Percentiles rank a stretch among this genome's conserved stretches.
phyloP scores from a whole-genome alignment of 2,888 invertebrate species.

The Hirtodrosophila alboralis region DNA sequence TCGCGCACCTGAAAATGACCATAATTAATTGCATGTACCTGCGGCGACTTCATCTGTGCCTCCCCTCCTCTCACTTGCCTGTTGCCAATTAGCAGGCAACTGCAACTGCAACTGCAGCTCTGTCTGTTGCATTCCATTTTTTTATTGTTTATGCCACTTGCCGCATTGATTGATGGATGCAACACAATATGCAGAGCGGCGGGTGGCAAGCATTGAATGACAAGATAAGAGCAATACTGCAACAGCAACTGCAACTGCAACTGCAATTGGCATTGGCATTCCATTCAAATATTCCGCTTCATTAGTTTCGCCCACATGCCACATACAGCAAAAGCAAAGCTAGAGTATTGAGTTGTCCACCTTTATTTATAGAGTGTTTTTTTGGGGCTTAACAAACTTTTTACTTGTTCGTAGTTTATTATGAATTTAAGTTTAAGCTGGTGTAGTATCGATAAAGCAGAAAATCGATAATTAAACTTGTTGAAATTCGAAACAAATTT shows the following conservation, averaged over 20 bases:
- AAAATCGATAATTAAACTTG: too few relatives aligned
- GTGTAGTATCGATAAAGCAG: too few relatives aligned
- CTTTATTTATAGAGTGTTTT: too few relatives aligned
- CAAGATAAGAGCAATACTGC: slow-evolving; percentile 7
- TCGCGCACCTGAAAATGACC: slow-evolving; percentile 73
- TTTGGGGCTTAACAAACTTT: too few relatives aligned
- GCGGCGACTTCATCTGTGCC: slow-evolving; percentile 20
- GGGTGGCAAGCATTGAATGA: slow-evolving; percentile 1
- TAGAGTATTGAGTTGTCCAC: slow-evolving; percentile 1
- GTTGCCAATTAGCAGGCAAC: slow-evolving; percentile 65
- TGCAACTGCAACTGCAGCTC: slow-evolving; percentile 13
- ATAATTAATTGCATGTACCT: slow-evolving; percentile 79
- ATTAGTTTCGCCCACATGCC: slow-evolving; percentile 20
- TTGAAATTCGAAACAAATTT: too few relatives aligned
- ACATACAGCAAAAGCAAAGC: not conserved
- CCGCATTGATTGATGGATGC: slow-evolving; percentile 51
- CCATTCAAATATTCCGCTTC: slow-evolving; percentile 32
- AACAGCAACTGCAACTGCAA: too few relatives aligned
- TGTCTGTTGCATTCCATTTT: slow-evolving; percentile 13
- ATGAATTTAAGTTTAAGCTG: too few relatives aligned
- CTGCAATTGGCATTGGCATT: slow-evolving; percentile 30
- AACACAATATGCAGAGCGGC: not conserved
- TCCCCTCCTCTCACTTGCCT: slow-evolving; percentile 9
- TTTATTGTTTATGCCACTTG: slow-evolving; percentile 22
- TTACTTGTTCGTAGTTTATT: too few relatives aligned